These are phyloP conservation scores for Galeruca laticollis DNA, from an alignment of 2,888 invertebrate genomes.

Conservation along the genomic window DNA sequence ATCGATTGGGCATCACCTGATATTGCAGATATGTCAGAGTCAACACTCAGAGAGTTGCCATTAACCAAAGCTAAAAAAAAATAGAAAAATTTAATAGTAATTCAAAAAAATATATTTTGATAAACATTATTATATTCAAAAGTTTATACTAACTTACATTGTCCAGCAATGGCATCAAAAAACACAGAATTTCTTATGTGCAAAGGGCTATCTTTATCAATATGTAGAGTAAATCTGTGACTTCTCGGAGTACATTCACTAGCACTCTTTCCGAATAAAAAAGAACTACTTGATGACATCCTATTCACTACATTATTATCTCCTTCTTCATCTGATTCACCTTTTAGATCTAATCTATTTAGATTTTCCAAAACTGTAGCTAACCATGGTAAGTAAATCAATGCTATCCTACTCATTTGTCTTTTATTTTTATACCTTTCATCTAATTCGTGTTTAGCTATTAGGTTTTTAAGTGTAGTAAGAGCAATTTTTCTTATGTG, in stretches of 20 bases:
- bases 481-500: slow-evolving; percentile 87
- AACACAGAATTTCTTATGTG: slow-evolving; percentile 83
- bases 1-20: slow-evolving; percentile 74
- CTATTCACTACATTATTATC: slow-evolving; percentile 66
- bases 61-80: slow-evolving; percentile 72
- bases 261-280: slow-evolving; percentile 69
- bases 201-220: slow-evolving; percentile 81
- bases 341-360: slow-evolving; percentile 74
- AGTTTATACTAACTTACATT: slow-evolving; percentile 67
- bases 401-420: slow-evolving; percentile 85
- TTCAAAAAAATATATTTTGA: slow-evolving; percentile 5
- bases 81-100: neutral
- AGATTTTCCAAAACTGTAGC: slow-evolving; percentile 90
- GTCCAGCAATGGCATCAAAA: slow-evolving; percentile 79
- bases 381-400: slow-evolving; percentile 92
- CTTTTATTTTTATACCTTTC: slow-evolving; percentile 74
- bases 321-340: slow-evolving; percentile 66
- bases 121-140: neutral
- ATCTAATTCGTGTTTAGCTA: slow-evolving; percentile 96
- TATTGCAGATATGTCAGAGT: slow-evolving; percentile 79
- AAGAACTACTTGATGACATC: slow-evolving; percentile 72
- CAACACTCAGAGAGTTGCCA: slow-evolving; percentile 83
- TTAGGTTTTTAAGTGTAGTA: slow-evolving; percentile 82
- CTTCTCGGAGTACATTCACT: slow-evolving; percentile 72
- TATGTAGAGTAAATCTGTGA: slow-evolving; percentile 78